Evolutionary conservation across 2,888 invertebrate species (phyloP), one percentile per base, ranked within the genome.

Genomic region (Agrochola macilenta): DNA sequence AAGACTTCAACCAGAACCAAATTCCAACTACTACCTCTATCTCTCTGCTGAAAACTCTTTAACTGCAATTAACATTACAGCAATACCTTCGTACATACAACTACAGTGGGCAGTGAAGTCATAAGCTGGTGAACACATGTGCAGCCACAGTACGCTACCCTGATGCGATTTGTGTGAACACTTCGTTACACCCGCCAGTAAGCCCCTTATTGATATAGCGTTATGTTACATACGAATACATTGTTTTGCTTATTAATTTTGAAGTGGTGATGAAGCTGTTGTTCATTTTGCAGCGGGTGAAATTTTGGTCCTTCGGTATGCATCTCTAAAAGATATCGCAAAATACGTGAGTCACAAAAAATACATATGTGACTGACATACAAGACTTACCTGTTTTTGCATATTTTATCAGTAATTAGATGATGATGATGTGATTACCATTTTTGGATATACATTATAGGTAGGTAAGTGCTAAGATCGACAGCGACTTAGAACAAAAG

Each of bases 151-250:
- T 82, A 90, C 91, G 90, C 83, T 91, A 92, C 83, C 66, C 90
- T 94, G 93, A 95, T 93, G 91, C 94, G 95, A 95, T 95, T 96
- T 94, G 92, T 82, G 78, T 76, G 78, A 87, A 92, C 95, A 95
- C 95, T 95, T 93, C 94, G 94, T 93, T 95, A 93, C 90, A 77
- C 94, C 86, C 91, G 94, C 92, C 92, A 92, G 91, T 92, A 92
- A 93, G 92, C 92, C 92, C 92, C 91, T 90, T 90, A 92, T 90
- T 89, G 90, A 84, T 87, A 89, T 87, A 88, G 79, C 86, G 83
- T 82, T 84, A 84, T 88, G 82, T 39, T 76, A 76, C 74, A 69
- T 69, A 77, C 69, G 71, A 68, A 14, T 46, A n/a, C 78, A 83
- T 84, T 84, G 86, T 86, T 81, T 79, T 81, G 72, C n/a, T 64